Percentiles rank a stretch among this genome's conserved stretches.
Conservation (phyloP, 2,888 invertebrate species). For the Eudasyphora cyanicolor region DNA sequence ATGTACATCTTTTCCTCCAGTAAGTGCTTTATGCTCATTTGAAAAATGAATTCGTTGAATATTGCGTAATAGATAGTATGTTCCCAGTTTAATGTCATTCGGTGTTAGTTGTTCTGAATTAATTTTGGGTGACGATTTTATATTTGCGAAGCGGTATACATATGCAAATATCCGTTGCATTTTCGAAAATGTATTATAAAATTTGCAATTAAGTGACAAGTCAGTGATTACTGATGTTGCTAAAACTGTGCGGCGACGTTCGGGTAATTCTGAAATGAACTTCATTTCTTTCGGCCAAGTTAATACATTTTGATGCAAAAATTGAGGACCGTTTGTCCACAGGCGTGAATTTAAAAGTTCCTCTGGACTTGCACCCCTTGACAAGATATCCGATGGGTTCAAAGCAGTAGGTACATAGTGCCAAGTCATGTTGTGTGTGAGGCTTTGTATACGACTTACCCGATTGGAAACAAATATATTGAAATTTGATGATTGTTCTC, state of each 20-base stretch:
- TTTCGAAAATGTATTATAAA: conserved; percentile 12
- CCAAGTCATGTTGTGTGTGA: not conserved
- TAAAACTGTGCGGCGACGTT: not conserved
- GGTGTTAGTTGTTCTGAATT: not conserved
- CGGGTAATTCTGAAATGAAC: too few relatives aligned
- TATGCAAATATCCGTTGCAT: too few relatives aligned
- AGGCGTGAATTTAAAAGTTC: too few relatives aligned
- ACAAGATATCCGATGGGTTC: too few relatives aligned
- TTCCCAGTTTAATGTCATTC: not conserved
- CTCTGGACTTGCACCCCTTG: too few relatives aligned
- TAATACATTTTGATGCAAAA: too few relatives aligned
- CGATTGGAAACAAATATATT: too few relatives aligned
- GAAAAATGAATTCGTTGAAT: not conserved
- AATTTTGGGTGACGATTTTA: not conserved
- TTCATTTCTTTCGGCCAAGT: conserved; percentile 15
- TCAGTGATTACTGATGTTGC: not conserved
- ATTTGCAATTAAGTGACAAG: conserved; percentile 6
- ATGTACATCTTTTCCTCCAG: not conserved
- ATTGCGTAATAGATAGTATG: not conserved
- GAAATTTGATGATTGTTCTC: too few relatives aligned
- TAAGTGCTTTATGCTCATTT: conserved; percentile 19
- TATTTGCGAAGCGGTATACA: not conserved
- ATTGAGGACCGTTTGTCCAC: too few relatives aligned
- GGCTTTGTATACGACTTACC: conserved; percentile 23
- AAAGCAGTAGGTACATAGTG: conserved; percentile 38